Evolutionary conservation across 2,888 invertebrate genomes (phyloP), one percentile per base, ranked within the genome.

Genomic region (Trichogramma dendrolimi): DNA sequence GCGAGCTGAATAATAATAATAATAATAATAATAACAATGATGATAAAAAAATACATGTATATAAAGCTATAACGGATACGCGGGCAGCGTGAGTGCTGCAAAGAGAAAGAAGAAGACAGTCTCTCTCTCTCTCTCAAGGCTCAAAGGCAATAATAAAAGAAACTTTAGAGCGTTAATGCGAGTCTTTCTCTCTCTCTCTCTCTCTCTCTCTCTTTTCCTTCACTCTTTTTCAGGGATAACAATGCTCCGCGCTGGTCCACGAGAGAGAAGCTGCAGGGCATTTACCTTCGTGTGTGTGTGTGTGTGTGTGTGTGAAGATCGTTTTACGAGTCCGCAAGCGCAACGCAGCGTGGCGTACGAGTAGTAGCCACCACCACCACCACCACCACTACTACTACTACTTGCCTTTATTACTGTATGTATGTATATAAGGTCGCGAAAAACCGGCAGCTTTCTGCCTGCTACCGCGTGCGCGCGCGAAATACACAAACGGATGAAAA

Each of bases 91-190:
- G 14, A 14, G 14, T 14, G 14, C 14, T 14, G 14, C 27, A 27
- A 27, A 27, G 27, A 27, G 27, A 27, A 27, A 27, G 27, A 27
- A 27, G 27, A 27, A 27, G 27, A 27, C 27, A 27, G 27, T 27
- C 27, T 27, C 27, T 27, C 27, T 27, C 14, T 14, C 27, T 27
- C 27, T 27, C 27, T 27, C 27, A 27, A 27, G 27, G 46, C 41
- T 8, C 42, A 40, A 40, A 40, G n/a, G 54, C 50, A 58, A 62
- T 62, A 27, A 27, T 27, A 55, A 62, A 52, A 58, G 46, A 7
- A 58, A 62, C 43, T 59, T 27, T 59, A 58, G 55, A 53, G 49
- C 40, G 43, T 57, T 61, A 61, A 61, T 40, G 55, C 52, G 38
- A 38, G 47, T 59, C 48, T 59, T 48, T 58, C 39, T 62, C n/a